A percentile compares a stretch with the other conserved stretches of the same genome.
Evolutionary conservation across 2,113 vertebrate genomes (phyloP).

Genomic region (Sinocyclocheilus maitianheensis): DNA sequence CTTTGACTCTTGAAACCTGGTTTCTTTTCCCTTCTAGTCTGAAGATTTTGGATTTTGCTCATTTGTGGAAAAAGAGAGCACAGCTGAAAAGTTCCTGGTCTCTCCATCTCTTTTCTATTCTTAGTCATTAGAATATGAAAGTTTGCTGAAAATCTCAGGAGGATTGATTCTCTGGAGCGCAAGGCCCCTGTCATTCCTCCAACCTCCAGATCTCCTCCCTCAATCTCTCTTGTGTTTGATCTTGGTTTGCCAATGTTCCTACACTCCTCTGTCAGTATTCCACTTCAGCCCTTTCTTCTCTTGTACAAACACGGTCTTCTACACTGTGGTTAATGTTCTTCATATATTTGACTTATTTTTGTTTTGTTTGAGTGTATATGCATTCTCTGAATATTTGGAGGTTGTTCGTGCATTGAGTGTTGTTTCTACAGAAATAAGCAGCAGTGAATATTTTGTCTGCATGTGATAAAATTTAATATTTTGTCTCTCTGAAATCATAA

Average conservation of each 20-base stretch:
- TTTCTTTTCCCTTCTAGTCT: conserved; percentile 21
- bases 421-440: conserved; percentile 15
- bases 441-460: not conserved
- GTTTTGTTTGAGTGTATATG: not conserved
- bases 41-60: conserved; percentile 32
- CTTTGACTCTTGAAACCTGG: not conserved
- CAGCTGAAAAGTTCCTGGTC: not conserved
- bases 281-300: conserved; percentile 35
- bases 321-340: not conserved
- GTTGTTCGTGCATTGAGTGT: not conserved
- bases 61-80: not conserved
- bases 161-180: conserved; percentile 34
- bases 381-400: not conserved
- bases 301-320: conserved; percentile 35
- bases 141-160: conserved; percentile 44
- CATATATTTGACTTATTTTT: not conserved
- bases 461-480: not conserved
- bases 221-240: conserved; percentile 35
- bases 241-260: conserved; percentile 36
- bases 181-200: conserved; percentile 1
- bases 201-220: conserved; percentile 45
- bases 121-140: conserved; percentile 27
- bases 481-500: not conserved
- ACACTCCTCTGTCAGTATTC: conserved; percentile 44
- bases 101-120: not conserved